Conservation (phyloP, 2,797 vertebrate genomes). For the Ptychobarbus kaznakovi region DNA sequence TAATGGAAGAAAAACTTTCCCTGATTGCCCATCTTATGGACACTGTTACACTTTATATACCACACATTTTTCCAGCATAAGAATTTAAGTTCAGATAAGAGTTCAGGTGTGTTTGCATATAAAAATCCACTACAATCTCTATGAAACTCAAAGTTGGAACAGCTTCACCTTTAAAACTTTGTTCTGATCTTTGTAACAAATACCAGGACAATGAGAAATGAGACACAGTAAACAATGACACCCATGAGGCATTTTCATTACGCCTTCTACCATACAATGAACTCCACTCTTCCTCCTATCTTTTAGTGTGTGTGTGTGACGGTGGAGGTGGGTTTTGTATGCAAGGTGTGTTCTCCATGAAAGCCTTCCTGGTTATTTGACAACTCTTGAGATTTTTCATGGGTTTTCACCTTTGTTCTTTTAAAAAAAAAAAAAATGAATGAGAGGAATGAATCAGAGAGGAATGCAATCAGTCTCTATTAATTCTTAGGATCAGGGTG, state of each 20-base stretch:
- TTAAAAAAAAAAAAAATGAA: conserved; percentile 2
- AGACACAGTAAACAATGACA: conserved; percentile 3
- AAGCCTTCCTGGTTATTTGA: not conserved
- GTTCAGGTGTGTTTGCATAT: not conserved
- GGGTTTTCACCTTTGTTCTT: conserved; percentile 25
- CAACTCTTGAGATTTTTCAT: not conserved
- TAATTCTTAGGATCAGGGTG: not conserved
- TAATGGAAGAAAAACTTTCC: not conserved
- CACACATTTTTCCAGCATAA: not conserved
- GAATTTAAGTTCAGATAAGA: not conserved
- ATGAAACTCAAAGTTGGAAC: not conserved
- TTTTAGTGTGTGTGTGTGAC: not conserved
- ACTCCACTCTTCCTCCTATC: conserved; percentile 14
- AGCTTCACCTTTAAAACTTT: not conserved
- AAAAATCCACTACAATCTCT: not conserved
- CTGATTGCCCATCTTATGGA: conserved; percentile 2
- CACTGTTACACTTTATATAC: not conserved
- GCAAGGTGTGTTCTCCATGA: conserved; percentile 30
- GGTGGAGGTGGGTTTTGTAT: conserved; percentile 8
- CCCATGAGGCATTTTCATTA: conserved; percentile 3
- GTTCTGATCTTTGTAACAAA: not conserved
- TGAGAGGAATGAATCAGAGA: not conserved
- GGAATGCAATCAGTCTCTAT: not conserved
- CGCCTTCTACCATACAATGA: not conserved
- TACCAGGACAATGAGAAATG: not conserved